These are phyloP conservation scores for Bellardia bayeri DNA, from an alignment of 2,888 invertebrate genomes.

Conservation along the genomic window DNA sequence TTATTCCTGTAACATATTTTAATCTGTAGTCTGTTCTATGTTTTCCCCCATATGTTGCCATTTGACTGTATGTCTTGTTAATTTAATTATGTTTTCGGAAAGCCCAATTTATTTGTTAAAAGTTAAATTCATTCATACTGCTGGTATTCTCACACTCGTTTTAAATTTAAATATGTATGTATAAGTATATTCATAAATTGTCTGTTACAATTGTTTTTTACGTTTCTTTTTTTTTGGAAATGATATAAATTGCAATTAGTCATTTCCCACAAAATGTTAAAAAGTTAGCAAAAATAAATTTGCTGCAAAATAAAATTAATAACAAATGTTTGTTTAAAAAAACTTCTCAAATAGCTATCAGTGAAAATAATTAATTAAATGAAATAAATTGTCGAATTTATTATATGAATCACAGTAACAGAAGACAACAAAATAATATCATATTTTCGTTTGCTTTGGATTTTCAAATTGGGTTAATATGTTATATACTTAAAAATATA, in stretches of 20 bases:
- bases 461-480: too few species aligned
- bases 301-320: not conserved
- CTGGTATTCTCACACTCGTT: not conserved
- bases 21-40: not conserved
- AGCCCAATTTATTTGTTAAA: not conserved
- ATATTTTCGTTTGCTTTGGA: not conserved
- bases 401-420: too few species aligned
- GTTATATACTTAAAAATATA: too few species aligned
- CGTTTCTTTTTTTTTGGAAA: not conserved
- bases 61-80: not conserved
- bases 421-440: too few species aligned
- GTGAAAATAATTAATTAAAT: not conserved
- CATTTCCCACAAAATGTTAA: not conserved
- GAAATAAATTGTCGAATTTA: not conserved
- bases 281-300: slow-evolving; percentile 5
- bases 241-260: not conserved
- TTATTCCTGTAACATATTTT: too few species aligned
- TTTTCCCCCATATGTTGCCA: slow-evolving; percentile 4
- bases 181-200: too few species aligned
- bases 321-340: not conserved
- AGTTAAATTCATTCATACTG: not conserved
- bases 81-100: slow-evolving; percentile 14
- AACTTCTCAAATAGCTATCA: not conserved
- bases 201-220: too few species aligned
- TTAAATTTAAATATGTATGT: too few species aligned